Base-by-base conservation (phyloP, 2,113 vertebrate species). In the Aegithalos caudatus region DNA sequence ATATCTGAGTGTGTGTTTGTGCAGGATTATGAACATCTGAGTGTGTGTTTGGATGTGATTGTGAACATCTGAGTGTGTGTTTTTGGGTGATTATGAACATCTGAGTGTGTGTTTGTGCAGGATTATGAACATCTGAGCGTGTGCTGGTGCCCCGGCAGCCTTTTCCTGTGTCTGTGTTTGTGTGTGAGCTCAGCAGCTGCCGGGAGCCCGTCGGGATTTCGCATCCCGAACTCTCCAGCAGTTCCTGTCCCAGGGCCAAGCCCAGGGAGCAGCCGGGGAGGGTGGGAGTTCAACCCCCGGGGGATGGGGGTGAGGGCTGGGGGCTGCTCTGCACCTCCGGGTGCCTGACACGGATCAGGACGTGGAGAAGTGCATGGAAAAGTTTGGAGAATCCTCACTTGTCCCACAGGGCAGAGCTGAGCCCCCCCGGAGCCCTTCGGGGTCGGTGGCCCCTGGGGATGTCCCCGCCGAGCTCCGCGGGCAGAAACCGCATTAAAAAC, bases 361-460 rank as follows among this genome's bases (percentile, higher is more conserved):
- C 15, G 2, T 23, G 47, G 25, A 37, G 48, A 44, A 67, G 3
- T 0, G 6, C 9, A 8, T 14, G 65, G 50, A 33, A 42, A 64
- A 69, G 3, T 42, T 48, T 14, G 50, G 58, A 31, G 50, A 10
- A 27, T 7, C 20, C 48, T 64, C 42, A 0, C 13, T 11, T 45
- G 19, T 16, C 11, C 38, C 57, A 7, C 6, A 20, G 33, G 48
- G 38, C 57, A 31, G 7, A 28, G 58, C 51, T 4, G 58, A 73
- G 69, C 48, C 69, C 44, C 58, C 7, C 9, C 40, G 5, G 33
- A 47, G 38, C 64, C 64, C 45, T 47, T 50, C 37, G 0, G 12
- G 56, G 2, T 7, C 2, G 5, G 14, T 9, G 48, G 21, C 48
- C 35, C 5, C 1, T 0, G 17, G 11, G 0, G 33, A 7, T 42